Evolutionary conservation across 2,888 invertebrate genomes (phyloP).

Genomic region (Machimus atricapillus): DNA sequence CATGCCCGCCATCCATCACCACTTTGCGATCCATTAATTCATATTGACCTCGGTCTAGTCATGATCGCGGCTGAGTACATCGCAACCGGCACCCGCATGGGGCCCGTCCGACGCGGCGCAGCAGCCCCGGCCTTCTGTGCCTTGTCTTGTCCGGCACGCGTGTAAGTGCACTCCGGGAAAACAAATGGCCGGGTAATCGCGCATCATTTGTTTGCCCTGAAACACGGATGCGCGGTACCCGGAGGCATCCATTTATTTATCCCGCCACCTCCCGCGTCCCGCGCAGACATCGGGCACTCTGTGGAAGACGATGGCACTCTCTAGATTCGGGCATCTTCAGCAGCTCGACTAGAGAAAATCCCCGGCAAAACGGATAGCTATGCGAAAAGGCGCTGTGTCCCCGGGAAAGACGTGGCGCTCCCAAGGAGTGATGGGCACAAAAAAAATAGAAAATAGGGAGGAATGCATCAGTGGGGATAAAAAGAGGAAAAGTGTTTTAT

Average conservation of each 20-base stretch:
- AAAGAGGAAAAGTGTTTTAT: constrained; percentile 44
- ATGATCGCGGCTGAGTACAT: neutral
- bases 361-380: neutral
- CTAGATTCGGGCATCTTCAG: neutral
- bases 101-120: neutral
- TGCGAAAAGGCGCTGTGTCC: neutral
- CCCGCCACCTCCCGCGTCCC: neutral
- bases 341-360: neutral
- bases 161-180: constrained; percentile 18
- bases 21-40: neutral
- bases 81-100: neutral
- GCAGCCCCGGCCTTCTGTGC: neutral
- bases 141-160: neutral
- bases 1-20: neutral
- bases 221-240: neutral
- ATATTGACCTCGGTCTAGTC: constrained; percentile 4
- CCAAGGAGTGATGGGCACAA: neutral
- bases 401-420: neutral
- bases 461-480: constrained; percentile 35
- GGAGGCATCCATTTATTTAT: constrained; percentile 27
- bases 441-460: neutral
- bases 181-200: constrained; percentile 32
- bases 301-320: neutral
- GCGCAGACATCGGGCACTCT: neutral
- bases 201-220: constrained; percentile 24